A percentile compares a stretch with the other conserved stretches of the same genome.
These are phyloP conservation scores for Virgularia gustaviana DNA, from an alignment of 92 coral and sea anemone genomes.

Conservation along the genomic window DNA sequence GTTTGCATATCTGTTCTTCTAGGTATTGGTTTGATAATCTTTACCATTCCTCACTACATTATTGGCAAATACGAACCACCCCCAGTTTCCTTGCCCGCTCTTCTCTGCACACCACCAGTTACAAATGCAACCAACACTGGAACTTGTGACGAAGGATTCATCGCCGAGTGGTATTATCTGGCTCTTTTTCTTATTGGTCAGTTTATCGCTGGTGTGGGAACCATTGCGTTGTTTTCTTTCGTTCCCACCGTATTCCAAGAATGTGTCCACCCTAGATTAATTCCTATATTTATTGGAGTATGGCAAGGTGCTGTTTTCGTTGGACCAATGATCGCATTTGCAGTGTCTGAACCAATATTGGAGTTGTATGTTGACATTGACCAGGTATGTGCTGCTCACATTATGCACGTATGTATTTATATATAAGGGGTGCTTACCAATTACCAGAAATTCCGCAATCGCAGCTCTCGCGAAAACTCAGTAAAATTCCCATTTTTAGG, in stretches of 20 bases:
- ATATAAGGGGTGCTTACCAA: not conserved
- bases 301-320: conserved; percentile 1
- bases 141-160: not conserved
- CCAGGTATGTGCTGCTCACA: not conserved
- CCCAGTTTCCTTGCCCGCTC: too few species aligned
- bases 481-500: too few species aligned
- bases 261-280: not conserved
- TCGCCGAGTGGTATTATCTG: conserved; percentile 8
- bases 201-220: conserved; percentile 18
- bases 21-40: too few species aligned
- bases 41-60: too few species aligned
- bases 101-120: too few species aligned
- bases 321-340: conserved; percentile 25
- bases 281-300: not conserved
- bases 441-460: not conserved
- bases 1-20: too few species aligned
- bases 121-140: too few species aligned
- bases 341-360: not conserved
- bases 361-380: conserved; percentile 6
- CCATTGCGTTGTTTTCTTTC: not conserved
- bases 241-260: not conserved
- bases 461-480: too few species aligned
- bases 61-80: too few species aligned
- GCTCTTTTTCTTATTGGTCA: conserved; percentile 14
- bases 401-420: not conserved